Conservation (phyloP, 2,888 invertebrate species). For the Sussaba pulchella region DNA sequence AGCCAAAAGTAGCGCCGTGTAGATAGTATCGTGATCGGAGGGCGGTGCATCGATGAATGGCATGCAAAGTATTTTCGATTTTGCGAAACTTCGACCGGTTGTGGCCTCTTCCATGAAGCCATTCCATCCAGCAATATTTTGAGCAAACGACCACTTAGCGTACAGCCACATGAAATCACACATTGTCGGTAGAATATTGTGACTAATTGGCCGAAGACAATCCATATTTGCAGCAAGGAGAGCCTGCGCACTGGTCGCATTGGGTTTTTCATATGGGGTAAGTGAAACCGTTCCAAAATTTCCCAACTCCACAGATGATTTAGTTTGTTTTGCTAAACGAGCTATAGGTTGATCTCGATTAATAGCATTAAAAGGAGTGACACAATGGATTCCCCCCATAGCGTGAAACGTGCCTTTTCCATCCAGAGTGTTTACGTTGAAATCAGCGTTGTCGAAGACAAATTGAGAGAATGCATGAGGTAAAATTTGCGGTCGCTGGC, state of each 20-base stretch:
- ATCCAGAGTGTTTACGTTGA: slow-evolving; percentile 24
- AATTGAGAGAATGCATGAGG: slow-evolving; percentile 31
- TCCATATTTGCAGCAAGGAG: background rate
- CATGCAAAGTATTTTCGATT: slow-evolving; percentile 15
- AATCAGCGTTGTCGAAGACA: slow-evolving; percentile 31
- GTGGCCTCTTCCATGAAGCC: background rate
- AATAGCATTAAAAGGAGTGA: slow-evolving; percentile 28
- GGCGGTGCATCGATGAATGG: slow-evolving; percentile 66
- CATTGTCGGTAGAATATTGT: slow-evolving; percentile 35
- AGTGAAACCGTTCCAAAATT: background rate
- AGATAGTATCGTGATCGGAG: slow-evolving; percentile 60
- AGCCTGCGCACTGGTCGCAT: too few relatives aligned
- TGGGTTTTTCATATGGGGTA: background rate
- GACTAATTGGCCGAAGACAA: background rate
- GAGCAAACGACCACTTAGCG: slow-evolving; percentile 37
- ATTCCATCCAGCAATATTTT: background rate
- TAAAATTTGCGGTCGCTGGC: too few relatives aligned
- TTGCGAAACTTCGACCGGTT: background rate
- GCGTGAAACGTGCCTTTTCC: slow-evolving; percentile 19
- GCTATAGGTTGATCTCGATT: too few relatives aligned
- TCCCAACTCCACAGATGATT: too few relatives aligned
- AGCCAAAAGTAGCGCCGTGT: slow-evolving; percentile 51
- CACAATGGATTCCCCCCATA: slow-evolving; percentile 26
- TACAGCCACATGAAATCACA: slow-evolving; percentile 63
- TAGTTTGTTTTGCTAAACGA: too few relatives aligned